These are phyloP conservation scores for Hypocryptadius cinnamomeus DNA, from an alignment of 2,113 vertebrate species.

Conservation along the genomic window DNA sequence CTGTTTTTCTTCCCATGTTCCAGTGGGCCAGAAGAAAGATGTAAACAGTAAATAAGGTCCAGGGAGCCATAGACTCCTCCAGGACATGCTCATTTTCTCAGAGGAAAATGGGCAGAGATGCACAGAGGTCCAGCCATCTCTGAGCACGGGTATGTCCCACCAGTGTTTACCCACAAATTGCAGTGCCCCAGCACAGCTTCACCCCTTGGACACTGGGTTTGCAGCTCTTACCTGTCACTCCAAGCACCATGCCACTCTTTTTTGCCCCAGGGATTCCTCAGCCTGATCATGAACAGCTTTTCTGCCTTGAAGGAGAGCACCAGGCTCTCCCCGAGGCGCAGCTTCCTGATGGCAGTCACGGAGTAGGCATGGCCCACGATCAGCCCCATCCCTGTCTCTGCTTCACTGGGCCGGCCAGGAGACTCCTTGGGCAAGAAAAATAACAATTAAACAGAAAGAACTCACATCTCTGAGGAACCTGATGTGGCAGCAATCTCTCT, in stretches of 20 bases:
- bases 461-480: not conserved
- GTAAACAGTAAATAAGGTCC: not conserved
- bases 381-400: slow-evolving; percentile 74
- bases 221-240: slow-evolving; percentile 83
- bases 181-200: not conserved
- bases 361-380: slow-evolving; percentile 88
- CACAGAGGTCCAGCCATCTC: not conserved
- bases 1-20: not conserved
- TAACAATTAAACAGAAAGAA: not conserved
- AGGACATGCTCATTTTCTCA: not conserved
- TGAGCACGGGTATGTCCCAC: not conserved
- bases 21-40: not conserved
- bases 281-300: slow-evolving; percentile 84
- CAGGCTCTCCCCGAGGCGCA: slow-evolving; percentile 78
- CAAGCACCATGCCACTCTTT: slow-evolving; percentile 89
- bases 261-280: slow-evolving; percentile 93
- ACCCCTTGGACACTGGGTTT: not conserved
- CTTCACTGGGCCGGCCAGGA: slow-evolving; percentile 63
- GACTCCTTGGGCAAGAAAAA: slow-evolving; percentile 55
- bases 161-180: not conserved
- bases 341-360: slow-evolving; percentile 80
- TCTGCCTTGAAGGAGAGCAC: slow-evolving; percentile 76
- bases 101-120: not conserved
- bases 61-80: not conserved
- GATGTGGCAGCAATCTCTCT: not conserved